Conservation (phyloP, 1,140 invertebrate species). For the Sycophila sp. region DNA sequence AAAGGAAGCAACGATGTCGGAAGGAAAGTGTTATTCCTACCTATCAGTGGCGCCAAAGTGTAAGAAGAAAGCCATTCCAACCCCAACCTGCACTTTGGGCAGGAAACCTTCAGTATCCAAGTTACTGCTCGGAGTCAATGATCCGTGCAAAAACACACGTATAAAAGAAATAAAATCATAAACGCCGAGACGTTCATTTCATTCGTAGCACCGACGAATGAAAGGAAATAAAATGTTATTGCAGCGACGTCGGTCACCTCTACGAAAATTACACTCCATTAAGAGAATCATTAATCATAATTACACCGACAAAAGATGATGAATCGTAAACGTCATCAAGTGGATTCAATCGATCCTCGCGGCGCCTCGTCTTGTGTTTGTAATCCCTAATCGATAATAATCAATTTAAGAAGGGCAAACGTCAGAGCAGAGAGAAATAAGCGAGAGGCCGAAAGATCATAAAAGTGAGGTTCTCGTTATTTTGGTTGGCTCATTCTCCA, state of each 20-base stretch:
- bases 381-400: background rate
- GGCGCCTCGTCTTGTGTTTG: background rate
- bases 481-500: background rate
- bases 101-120: conserved; percentile 31
- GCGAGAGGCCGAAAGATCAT: too few species aligned
- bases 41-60: too few species aligned
- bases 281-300: background rate
- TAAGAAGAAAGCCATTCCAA: too few species aligned
- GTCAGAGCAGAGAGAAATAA: too few species aligned
- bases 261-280: too few species aligned
- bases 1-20: background rate
- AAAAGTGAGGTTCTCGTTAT: background rate
- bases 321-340: background rate
- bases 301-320: background rate
- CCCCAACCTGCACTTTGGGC: too few species aligned
- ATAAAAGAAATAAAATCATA: too few species aligned
- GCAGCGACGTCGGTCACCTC: too few species aligned
- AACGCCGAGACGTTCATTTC: background rate
- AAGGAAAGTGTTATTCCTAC: background rate
- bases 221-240: too few species aligned
- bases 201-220: too few species aligned
- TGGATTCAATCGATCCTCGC: background rate
- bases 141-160: too few species aligned
- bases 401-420: background rate
- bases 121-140: conserved; percentile 18